Percentiles rank a stretch among this genome's conserved stretches.
phyloP scores from a whole-genome alignment of 2,888 invertebrate species.

The Cylloceria caligata region DNA sequence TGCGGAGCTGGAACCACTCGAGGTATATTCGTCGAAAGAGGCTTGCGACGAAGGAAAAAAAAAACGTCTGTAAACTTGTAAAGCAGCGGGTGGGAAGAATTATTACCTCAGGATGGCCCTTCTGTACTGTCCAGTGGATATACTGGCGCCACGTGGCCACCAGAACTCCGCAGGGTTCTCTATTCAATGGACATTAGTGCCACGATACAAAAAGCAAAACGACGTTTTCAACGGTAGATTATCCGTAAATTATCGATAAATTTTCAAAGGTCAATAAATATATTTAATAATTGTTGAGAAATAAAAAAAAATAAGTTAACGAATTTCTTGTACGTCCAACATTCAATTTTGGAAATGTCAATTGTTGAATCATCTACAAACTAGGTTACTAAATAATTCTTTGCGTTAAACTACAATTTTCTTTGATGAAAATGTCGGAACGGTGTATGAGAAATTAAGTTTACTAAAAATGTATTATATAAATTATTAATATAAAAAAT shows the following conservation, averaged over 20 bases:
- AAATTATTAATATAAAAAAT: no score
- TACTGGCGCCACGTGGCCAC: conserved; percentile 52
- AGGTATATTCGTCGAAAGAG: not conserved
- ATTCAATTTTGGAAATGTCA: no score
- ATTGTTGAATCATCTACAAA: no score
- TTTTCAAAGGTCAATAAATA: not conserved
- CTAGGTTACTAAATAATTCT: no score
- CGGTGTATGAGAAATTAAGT: no score
- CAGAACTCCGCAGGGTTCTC: conserved; percentile 8
- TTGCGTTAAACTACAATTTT: no score
- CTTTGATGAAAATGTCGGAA: no score
- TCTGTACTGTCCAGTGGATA: conserved; percentile 4
- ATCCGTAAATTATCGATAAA: not conserved
- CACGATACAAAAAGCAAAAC: conserved; percentile 14
- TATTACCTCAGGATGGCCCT: conserved; percentile 21
- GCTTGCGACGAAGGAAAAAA: not conserved
- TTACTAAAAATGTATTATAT: no score
- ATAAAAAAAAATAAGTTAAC: no score
- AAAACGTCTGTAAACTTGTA: not conserved
- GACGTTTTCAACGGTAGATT: not conserved
- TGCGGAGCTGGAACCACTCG: not conserved
- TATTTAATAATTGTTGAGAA: no score
- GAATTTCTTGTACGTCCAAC: no score
- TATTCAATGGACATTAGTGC: conserved; percentile 27
- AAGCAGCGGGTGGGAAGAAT: conserved; percentile 5